Conservation (phyloP, 2,797 vertebrate genomes). For the Alfaro cultratus region DNA sequence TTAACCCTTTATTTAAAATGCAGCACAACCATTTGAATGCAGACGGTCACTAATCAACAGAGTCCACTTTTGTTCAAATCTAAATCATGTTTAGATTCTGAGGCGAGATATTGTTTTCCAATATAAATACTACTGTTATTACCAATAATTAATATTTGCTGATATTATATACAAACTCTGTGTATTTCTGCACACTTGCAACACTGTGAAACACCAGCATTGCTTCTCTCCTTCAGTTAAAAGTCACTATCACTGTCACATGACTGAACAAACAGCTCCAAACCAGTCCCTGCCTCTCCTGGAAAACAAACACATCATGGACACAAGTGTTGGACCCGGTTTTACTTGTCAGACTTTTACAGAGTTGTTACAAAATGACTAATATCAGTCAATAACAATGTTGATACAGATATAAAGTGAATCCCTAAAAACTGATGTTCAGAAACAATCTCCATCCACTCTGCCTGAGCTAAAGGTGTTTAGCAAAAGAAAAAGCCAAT, state of each 20-base stretch:
- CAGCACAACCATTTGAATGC: neutral
- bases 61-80: neutral
- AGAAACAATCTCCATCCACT: neutral
- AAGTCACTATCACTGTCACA: too few relatives aligned
- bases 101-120: neutral
- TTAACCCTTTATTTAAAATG: neutral
- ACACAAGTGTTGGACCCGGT: neutral
- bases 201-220: neutral
- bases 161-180: too few relatives aligned
- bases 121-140: too few relatives aligned
- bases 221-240: neutral
- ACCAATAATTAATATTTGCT: too few relatives aligned
- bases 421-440: neutral
- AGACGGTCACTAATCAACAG: neutral
- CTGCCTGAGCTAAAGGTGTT: neutral
- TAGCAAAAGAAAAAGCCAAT: neutral
- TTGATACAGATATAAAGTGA: too few relatives aligned
- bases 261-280: neutral
- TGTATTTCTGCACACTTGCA: too few relatives aligned
- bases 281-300: neutral
- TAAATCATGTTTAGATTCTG: neutral
- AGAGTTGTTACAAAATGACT: neutral
- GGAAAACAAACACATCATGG: neutral
- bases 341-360: neutral
- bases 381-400: too few relatives aligned